Base-by-base conservation (phyloP, 23 tunicate species). In the Pegea sp. region DNA sequence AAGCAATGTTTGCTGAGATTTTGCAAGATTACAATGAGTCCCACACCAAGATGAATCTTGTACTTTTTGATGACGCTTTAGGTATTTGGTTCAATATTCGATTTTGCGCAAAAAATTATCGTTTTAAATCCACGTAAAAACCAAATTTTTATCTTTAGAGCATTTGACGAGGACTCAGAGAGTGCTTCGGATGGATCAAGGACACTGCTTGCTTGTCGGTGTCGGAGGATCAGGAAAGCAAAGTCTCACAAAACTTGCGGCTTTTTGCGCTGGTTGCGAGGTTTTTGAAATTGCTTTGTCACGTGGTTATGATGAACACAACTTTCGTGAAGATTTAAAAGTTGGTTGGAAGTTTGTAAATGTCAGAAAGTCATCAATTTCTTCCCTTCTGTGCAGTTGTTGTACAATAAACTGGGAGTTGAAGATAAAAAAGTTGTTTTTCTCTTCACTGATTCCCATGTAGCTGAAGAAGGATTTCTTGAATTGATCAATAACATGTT, bases 401-500 rank as follows among this genome's bases (percentile, higher is more conserved):
- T 91, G 2, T 91, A 91, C 77, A 91, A 78, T 65, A 78, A 60
- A 64, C 77, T 91, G 22, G 99, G 99, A 2, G 60, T 91, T 24
- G 99, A 91, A 58, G 78, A 78, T 66, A 72, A 71, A 60, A 91
- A 72, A 53, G 68, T 72, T 1, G 81, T 65, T 31, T 91, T 91
- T 49, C 73, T 91, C 52, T 91, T 91, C 61, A 91, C 99, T 42
- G 99, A 91, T 67, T 66, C 77, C 46, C 99, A 91, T 65, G 99
- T 91, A 33, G 99, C 99, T 20, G 99, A 91, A 53, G 99, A 91
- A 69, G 99, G 99, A 33, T 91, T 91, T 58, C 93, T 91, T 13
- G 99, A 91, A 58, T 64, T 91, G 33, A 91, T 91, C 56, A 91
- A 91, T 69, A 91, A 91, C 69, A 91, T 91, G 93, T 60, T 91